Conservation (phyloP, 2,113 vertebrate species). For the Climacteris rufus region DNA sequence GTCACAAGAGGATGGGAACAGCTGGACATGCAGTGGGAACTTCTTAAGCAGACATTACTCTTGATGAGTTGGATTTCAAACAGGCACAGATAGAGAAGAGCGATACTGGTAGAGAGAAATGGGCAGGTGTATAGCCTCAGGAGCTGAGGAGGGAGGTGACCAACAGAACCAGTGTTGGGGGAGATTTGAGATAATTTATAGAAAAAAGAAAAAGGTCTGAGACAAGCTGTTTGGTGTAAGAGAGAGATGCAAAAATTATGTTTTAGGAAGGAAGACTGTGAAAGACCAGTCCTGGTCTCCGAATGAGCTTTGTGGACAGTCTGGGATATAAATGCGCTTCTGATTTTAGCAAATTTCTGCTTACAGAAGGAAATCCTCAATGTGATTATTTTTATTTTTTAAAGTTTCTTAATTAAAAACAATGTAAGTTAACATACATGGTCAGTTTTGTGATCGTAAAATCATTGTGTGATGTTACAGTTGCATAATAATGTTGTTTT, state of each 20-base stretch:
- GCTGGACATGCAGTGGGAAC: neutral
- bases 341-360: neutral
- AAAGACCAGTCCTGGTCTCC: neutral
- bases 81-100: neutral
- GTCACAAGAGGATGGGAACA: neutral
- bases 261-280: neutral
- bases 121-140: neutral
- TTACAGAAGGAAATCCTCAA: neutral
- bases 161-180: neutral
- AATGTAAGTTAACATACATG: fast-evolving
- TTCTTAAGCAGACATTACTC: neutral
- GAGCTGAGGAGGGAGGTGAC: neutral
- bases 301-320: neutral
- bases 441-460: neutral
- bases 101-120: neutral
- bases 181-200: neutral
- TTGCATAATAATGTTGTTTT: neutral
- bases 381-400: neutral
- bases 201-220: neutral
- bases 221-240: neutral
- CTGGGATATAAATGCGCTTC: neutral
- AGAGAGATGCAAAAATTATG: neutral
- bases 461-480: neutral
- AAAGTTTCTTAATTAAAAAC: neutral
- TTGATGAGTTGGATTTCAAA: neutral